Base-by-base conservation (phyloP, 2,888 invertebrate species). In the Notodonta dromedarius region DNA sequence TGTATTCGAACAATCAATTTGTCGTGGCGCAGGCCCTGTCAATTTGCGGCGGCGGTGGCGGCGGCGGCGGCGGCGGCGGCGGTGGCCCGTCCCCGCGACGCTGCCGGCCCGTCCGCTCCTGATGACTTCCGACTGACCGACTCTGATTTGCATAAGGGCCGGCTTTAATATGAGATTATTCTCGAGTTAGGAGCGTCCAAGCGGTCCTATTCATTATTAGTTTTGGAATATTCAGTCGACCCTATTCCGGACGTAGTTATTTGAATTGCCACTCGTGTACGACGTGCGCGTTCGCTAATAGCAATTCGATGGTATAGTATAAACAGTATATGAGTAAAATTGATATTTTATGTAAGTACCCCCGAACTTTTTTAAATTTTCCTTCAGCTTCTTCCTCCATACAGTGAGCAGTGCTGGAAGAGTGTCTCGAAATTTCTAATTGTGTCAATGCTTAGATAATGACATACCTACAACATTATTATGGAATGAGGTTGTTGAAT, bases 111-210 rank as follows among this genome's bases (percentile, higher is more conserved):
- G 71, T 70, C 73, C 77, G 69, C 70, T 73, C 75, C 79, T 88
- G 90, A 90, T 90, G 90, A 92, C 91, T 93, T 92, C 90, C 91
- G 89, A 91, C 85, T 91, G 91, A 90, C 91, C 91, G 91, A 88
- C 82, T 83, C 82, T 79, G 82, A 91, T 93, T 93, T 91, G 92
- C 92, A 93, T 92, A 92, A 93, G 89, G 92, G 88, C 85, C 83
- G 82, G 85, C 84, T 85, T 87, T 88, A 91, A 92, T 91, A 89
- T 85, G 88, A 87, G 88, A 92, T 93, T 91, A 92, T 89, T 88
- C 87, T 86, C 87, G 82, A 87, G 88, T 89, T 91, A 89, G 84
- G 78, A 83, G 72, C 80, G 79, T 77, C 79, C 81, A 79, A 80
- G 78, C 84, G 82, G 81, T 71, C 85, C 86, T 74, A 86, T 89